A percentile compares a stretch with the other conserved stretches of the same genome.
phyloP scores from a whole-genome alignment of 1,140 invertebrate species.

The Onthophagus taurus region DNA sequence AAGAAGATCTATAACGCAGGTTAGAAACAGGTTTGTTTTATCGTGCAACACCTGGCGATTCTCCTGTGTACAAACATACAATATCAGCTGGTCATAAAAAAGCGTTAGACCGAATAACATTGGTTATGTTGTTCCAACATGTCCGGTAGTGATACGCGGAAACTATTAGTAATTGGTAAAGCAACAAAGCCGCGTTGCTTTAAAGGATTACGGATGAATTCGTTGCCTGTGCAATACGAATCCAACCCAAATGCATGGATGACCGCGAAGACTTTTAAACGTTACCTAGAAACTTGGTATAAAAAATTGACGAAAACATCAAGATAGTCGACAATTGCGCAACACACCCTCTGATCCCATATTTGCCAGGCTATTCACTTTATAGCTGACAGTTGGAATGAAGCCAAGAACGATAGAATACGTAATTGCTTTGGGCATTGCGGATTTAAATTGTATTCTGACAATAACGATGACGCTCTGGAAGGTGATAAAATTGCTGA shows the following conservation, averaged over 20 bases:
- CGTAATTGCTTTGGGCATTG: not conserved
- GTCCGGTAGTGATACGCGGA: not conserved
- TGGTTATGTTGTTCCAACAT: not conserved
- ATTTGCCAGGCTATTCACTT: constrained; percentile 6
- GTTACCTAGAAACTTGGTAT: constrained; percentile 1
- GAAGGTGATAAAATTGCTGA: too few species aligned
- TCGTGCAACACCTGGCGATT: too few species aligned
- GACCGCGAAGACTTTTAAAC: not conserved
- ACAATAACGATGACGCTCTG: too few species aligned
- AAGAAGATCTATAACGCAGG: not conserved
- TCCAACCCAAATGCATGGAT: constrained; percentile 2
- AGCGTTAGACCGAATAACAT: constrained; percentile 1
- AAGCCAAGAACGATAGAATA: constrained; percentile 1
- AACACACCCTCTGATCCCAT: not conserved
- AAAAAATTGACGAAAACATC: constrained; percentile 4
- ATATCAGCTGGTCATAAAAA: not conserved
- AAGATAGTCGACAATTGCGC: constrained; percentile 4
- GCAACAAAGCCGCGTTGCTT: not conserved
- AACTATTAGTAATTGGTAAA: not conserved
- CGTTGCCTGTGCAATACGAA: constrained; percentile 2
- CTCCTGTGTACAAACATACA: not conserved
- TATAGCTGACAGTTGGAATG: not conserved
- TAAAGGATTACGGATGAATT: not conserved
- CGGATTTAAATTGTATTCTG: not conserved
- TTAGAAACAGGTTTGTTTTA: not conserved